Percentiles rank a stretch among this genome's conserved stretches.
phyloP scores from a whole-genome alignment of 2,888 invertebrate genomes.

The Scrobipalpa atriplicella region DNA sequence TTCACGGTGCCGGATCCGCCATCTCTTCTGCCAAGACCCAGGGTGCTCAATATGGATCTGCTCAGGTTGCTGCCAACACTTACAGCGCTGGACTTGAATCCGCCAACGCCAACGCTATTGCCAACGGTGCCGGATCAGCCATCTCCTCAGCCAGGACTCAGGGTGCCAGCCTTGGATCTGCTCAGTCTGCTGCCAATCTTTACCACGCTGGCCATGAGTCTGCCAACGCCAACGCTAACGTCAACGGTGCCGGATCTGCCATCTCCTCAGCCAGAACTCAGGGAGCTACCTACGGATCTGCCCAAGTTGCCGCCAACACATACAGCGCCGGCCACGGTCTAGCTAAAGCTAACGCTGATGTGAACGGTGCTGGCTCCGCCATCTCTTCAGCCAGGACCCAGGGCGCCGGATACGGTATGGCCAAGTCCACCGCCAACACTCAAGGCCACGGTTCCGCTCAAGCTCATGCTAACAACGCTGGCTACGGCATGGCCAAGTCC shows the following conservation, averaged over 20 bases:
- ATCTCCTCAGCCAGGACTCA: slow-evolving; percentile 57
- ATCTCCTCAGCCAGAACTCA: slow-evolving; percentile 45
- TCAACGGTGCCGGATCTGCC: slow-evolving; percentile 46
- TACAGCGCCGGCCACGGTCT: slow-evolving; percentile 28
- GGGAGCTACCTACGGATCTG: slow-evolving; percentile 23
- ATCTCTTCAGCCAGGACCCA: slow-evolving; percentile 41
- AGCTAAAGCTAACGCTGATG: slow-evolving; percentile 30
- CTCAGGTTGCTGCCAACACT: slow-evolving; percentile 30
- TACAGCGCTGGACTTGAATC: slow-evolving; percentile 29
- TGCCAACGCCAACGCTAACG: slow-evolving; percentile 45
- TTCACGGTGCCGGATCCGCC: slow-evolving; percentile 37
- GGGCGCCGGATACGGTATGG: slow-evolving; percentile 32
- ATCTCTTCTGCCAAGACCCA: slow-evolving; percentile 41
- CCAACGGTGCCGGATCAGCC: slow-evolving; percentile 51
- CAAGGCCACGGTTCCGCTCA: slow-evolving; percentile 41
- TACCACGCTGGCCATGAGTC: slow-evolving; percentile 42
- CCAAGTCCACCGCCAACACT: slow-evolving; percentile 38
- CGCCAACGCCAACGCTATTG: slow-evolving; percentile 32
- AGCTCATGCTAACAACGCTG: slow-evolving; percentile 44
- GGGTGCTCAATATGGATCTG: slow-evolving; percentile 33
- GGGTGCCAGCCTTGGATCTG: slow-evolving; percentile 47
- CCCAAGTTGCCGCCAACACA: slow-evolving; percentile 31
- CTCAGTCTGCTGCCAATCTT: slow-evolving; percentile 58
- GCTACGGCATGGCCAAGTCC: slow-evolving; percentile 46
- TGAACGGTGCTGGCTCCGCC: slow-evolving; percentile 37